A percentile compares a stretch with the other conserved stretches of the same genome.
phyloP scores from a whole-genome alignment of 2,888 invertebrate genomes.

The Pheosia tremula region DNA sequence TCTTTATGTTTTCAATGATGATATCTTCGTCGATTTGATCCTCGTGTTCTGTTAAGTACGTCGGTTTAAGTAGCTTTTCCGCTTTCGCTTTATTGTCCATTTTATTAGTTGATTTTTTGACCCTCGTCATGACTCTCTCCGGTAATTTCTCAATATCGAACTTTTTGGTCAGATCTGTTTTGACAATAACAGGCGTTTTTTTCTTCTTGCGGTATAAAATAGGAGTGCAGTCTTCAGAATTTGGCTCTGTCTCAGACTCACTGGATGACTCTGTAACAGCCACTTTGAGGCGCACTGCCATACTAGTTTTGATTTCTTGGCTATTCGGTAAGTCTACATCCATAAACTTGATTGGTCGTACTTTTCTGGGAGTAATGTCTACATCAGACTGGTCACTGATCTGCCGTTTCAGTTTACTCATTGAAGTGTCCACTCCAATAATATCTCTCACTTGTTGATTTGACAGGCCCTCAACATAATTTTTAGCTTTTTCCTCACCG shows the following conservation, averaged over 20 bases:
- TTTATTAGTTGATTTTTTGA: slow-evolving; percentile 67
- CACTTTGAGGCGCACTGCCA: slow-evolving; percentile 39
- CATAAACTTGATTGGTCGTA: slow-evolving; percentile 51
- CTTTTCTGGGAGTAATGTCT: slow-evolving; percentile 64
- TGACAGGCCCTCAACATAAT: slow-evolving; percentile 45
- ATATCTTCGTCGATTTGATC: slow-evolving; percentile 62
- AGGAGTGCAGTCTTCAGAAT: slow-evolving; percentile 57
- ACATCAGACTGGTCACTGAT: slow-evolving; percentile 62
- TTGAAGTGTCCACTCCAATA: slow-evolving; percentile 41
- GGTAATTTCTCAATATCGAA: slow-evolving; percentile 60
- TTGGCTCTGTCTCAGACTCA: slow-evolving; percentile 64
- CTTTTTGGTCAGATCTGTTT: slow-evolving; percentile 60
- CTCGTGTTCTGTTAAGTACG: slow-evolving; percentile 56
- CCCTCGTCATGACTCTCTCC: slow-evolving; percentile 62
- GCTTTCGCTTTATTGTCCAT: slow-evolving; percentile 30
- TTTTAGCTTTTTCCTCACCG: slow-evolving; percentile 39
- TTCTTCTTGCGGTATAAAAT: slow-evolving; percentile 53
- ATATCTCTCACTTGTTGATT: slow-evolving; percentile 48
- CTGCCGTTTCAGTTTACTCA: slow-evolving; percentile 39
- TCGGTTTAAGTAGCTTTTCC: slow-evolving; percentile 55
- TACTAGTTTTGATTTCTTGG: slow-evolving; percentile 69
- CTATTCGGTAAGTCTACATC: slow-evolving; percentile 67
- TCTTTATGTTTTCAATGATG: slow-evolving; percentile 62
- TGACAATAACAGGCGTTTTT: slow-evolving; percentile 32
- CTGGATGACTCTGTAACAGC: slow-evolving; percentile 56